Percentiles rank a stretch among this genome's conserved stretches.
These are phyloP conservation scores for Muricea muricata DNA, from an alignment of 92 coral and sea anemone species.

Conservation along the genomic window DNA sequence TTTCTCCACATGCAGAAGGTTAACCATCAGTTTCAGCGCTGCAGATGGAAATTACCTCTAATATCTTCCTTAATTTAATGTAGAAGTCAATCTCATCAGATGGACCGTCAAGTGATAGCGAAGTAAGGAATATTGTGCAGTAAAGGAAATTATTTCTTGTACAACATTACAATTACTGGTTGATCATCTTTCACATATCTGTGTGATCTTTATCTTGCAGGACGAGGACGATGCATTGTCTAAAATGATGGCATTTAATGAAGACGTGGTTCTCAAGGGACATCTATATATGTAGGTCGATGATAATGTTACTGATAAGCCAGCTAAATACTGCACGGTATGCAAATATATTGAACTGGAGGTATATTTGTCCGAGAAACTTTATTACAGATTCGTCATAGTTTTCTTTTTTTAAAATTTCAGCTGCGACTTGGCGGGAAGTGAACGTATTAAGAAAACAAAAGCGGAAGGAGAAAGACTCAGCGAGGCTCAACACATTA, in stretches of 20 bases:
- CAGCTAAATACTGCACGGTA: background rate
- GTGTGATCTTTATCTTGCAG: constrained; percentile 18
- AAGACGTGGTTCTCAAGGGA: constrained; percentile 95
- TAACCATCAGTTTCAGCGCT: too few relatives aligned
- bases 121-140: constrained; percentile 13
- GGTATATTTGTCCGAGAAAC: too few relatives aligned
- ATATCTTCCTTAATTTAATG: background rate
- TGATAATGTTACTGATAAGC: background rate
- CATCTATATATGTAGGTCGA: constrained; percentile 79
- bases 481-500: constrained; percentile 96
- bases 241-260: constrained; percentile 88
- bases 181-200: background rate
- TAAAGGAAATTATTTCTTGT: too few relatives aligned
- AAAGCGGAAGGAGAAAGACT: constrained; percentile 95
- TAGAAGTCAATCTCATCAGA: background rate
- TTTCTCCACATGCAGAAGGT: too few relatives aligned
- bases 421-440: constrained; percentile 98
- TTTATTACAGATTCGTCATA: background rate
- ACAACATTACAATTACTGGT: background rate
- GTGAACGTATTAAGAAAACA: constrained; percentile 97
- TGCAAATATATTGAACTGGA: too few relatives aligned
- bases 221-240: constrained; percentile 73
- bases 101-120: constrained; percentile 38
- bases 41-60: too few relatives aligned
- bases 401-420: constrained; percentile 4